Base-by-base conservation (phyloP, 2,797 vertebrate genomes). In the Propithecus deckenii region DNA sequence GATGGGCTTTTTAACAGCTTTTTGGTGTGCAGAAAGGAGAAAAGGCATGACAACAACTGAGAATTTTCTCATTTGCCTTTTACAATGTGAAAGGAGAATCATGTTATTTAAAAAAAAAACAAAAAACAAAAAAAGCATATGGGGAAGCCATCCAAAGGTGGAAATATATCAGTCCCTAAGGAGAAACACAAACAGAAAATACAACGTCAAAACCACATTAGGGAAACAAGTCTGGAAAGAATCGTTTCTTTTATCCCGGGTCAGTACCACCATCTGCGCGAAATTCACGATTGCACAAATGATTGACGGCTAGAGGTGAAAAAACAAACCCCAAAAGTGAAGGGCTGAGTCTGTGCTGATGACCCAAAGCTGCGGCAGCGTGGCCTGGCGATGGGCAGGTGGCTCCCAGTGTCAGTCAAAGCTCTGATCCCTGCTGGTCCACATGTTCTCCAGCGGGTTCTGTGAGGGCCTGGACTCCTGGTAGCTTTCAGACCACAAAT, bases 291-390 rank as follows among this genome's bases (percentile, higher is more conserved):
- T 7, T n/a, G 78, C 43, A 32, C 1, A 7, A 22, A 38, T 72
- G 80, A 78, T 23, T 88, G 75, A 83, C 75, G 20, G 8, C 57
- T 38, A 35, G 50, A 28, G 48, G 43, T 13, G 28, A 43, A 48
- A 63, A 57, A 11, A 9, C 50, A 30, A 59, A 9, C 57, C 32
- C 30, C 88, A 18, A 11, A 5, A n/a, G 46, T 5, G 38, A 17
- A 3, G 25, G 23, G 14, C 10, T 32, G 28, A 32, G 50, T 43
- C 35, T 43, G 25, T 6, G 10, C 15, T 41, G 30, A 48, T 15
- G 23, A 6, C 2, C 8, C 11, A 10, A 57, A 65, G 11, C 18
- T 1, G 13, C 17, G 0, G 8, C 13, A 13, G 72, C 23, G 1
- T 14, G 74, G 5, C 57, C 1, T 7, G 30, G 2, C 1, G 0